Evolutionary conservation across 2,888 invertebrate genomes (phyloP), one percentile per base, ranked within the genome.

Genomic region (Strigamia crassipes): DNA sequence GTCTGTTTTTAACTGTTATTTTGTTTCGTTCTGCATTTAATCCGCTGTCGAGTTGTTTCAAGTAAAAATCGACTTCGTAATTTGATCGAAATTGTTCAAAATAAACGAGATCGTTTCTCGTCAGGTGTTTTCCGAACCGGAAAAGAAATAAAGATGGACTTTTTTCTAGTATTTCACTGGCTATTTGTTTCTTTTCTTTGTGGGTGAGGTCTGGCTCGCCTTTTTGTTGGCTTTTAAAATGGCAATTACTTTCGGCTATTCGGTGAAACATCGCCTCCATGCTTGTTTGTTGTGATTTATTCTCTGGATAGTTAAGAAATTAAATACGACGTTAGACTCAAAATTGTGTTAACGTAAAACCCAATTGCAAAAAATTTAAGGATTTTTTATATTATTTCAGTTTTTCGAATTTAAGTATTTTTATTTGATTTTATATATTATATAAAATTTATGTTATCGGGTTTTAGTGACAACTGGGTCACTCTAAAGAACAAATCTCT

Each of bases 181-280:
- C 94, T 84, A 94, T 92, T 84, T 90, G 87, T 85, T 90, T 89
- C 88, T 95, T 96, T 85, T 96, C 93, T 21, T 88, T 87, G 0
- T 89, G 87, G 6, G 91, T 91, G 79, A 96, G 87, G 86, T 96
- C 95, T 0, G 91, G 91, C 87, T 96, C 94, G 85, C 92, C 92
- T 79, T 92, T 90, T 88, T 95, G 95, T 86, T 96, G 94, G 86
- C 93, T 94, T 89, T 94, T 94, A 85, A 96, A 95, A 84, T 92
- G 90, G 66, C 92, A 91, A 83, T 90, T 89, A 85, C 91, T 91
- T 84, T 90, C 87, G 4, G 91, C 90, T 84, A 94, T 87, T 85
- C 90, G 90, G 85, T 91, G 90, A 82, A 93, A 88, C 85, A 94
- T 91, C n/a, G 9, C 34, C 1, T 79, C 79, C 41, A 21, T 79